Base-by-base conservation (phyloP, 92 coral and sea anemone species). In the Porites divaricata region DNA sequence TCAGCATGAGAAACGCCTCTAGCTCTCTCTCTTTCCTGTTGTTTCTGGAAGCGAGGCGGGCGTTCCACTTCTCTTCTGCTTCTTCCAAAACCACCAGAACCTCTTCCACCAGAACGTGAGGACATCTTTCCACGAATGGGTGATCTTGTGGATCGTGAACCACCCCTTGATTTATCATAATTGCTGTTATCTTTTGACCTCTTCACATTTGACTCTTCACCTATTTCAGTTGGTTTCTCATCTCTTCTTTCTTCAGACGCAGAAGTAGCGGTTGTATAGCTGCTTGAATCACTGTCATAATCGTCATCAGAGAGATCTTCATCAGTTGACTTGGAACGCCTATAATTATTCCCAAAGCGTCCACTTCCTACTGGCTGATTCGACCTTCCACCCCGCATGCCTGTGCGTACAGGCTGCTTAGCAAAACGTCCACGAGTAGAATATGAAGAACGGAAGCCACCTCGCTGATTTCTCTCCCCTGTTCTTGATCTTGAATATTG, bases 1-100 rank as follows among this genome's bases (percentile, higher is more conserved):
- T 71, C 81, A 16, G 89, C 86, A 11, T 88, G 92, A 48, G 78
- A 62, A 41, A 90, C 81, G 41, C 97, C 94, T 67, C 98, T 79
- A 19, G 94, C 96, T 81, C 95, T 76, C 50, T 92, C 98, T 45
- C 88, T 85, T 80, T 94, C 98, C 23, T 92, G 98, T 81, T 97
- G 99, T 70, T 91, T 95, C 79, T 93, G 97, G 68, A 97, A 97
- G 73, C 99, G 94, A 0, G 99, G 99, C n/a, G 99, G 98, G 63
- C 92, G 93, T 70, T 96, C 99, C 23, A 89, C 86, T 71, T 87
- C 94, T 68, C 94, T 94, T 35, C 97, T 90, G 35, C 87, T 77
- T 57, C 95, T 89, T 54, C 85, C 85, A 76, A 89, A 92, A 51
- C 87, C 89, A 69, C 95, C 94, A 23, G 87, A 70, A 26, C 92